A percentile compares a stretch with the other conserved stretches of the same genome.
Conservation (phyloP, 2,113 vertebrate genomes). For the Morone chrysops region DNA sequence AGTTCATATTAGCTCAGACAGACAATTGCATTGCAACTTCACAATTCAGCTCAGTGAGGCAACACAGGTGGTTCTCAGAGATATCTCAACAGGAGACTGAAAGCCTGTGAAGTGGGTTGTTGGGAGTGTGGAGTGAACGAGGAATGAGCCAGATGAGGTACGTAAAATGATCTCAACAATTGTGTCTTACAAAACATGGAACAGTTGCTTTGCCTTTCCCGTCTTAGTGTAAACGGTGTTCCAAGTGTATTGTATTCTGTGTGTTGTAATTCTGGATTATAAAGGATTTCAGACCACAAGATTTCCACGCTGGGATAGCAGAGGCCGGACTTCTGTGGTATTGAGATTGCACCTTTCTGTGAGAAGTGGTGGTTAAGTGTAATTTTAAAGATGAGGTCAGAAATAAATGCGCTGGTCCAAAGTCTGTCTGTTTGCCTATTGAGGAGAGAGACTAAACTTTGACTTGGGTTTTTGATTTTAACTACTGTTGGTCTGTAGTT, state of each 20-base stretch:
- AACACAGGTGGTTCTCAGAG: conserved; percentile 18
- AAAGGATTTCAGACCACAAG: not conserved
- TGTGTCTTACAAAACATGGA: not conserved
- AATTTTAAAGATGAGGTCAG: conserved; percentile 29
- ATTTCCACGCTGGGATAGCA: too few species aligned
- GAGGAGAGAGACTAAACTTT: conserved; percentile 50
- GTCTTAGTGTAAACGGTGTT: not conserved
- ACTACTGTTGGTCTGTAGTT: not conserved
- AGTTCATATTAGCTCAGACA: conserved; percentile 56
- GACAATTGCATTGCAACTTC: conserved; percentile 8
- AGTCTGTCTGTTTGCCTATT: not conserved
- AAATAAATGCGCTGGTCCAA: conserved; percentile 23
- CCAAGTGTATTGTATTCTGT: not conserved
- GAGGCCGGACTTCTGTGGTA: not conserved
- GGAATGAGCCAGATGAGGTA: conserved; percentile 35
- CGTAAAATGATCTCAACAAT: not conserved
- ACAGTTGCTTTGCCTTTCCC: not conserved
- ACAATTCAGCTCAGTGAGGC: conserved; percentile 2
- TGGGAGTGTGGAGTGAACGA: conserved; percentile 30
- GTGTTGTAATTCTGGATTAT: not conserved
- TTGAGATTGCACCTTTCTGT: not conserved
- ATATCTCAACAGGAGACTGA: conserved; percentile 9
- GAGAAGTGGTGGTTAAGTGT: not conserved
- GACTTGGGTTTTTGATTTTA: conserved; percentile 42
- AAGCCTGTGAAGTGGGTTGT: not conserved